Percentiles rank a stretch among this genome's conserved stretches.
phyloP scores from a whole-genome alignment of 2,113 vertebrate genomes.

The Paramisgurnus dabryanus region DNA sequence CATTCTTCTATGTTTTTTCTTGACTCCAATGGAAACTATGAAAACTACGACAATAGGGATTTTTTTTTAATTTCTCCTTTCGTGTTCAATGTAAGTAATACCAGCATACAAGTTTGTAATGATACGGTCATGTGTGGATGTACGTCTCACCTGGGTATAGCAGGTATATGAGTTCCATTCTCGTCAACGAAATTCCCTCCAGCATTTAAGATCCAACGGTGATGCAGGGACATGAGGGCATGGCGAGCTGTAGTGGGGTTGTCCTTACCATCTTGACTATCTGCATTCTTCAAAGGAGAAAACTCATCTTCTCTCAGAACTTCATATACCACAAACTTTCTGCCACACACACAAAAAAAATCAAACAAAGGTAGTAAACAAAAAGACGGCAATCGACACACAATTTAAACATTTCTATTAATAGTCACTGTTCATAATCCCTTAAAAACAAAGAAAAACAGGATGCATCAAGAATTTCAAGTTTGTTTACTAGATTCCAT shows the following conservation, averaged over 20 bases:
- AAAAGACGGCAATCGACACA: background rate
- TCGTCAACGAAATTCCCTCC: constrained; percentile 94
- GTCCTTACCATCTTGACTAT: constrained; percentile 95
- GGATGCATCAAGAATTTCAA: background rate
- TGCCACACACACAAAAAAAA: constrained; percentile 56
- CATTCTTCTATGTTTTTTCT: background rate
- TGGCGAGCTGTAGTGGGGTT: constrained; percentile 93
- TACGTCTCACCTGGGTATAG: constrained; percentile 86
- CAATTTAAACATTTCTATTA: background rate
- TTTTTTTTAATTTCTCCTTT: background rate
- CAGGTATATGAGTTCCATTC: constrained; percentile 86
- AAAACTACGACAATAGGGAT: background rate
- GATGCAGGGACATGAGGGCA: constrained; percentile 92
- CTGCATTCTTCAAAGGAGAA: constrained; percentile 93
- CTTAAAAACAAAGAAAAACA: background rate
- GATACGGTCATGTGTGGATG: background rate
- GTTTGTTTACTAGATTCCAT: background rate
- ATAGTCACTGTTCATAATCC: background rate
- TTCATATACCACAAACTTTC: constrained; percentile 92
- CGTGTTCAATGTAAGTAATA: background rate
- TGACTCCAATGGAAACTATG: background rate
- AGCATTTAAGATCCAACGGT: constrained; percentile 95
- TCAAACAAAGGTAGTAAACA: background rate
- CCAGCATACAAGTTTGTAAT: background rate
- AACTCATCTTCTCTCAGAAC: constrained; percentile 95